phyloP scores from a whole-genome alignment of 2,888 invertebrate species.

The Hipparchia sbordonii region DNA sequence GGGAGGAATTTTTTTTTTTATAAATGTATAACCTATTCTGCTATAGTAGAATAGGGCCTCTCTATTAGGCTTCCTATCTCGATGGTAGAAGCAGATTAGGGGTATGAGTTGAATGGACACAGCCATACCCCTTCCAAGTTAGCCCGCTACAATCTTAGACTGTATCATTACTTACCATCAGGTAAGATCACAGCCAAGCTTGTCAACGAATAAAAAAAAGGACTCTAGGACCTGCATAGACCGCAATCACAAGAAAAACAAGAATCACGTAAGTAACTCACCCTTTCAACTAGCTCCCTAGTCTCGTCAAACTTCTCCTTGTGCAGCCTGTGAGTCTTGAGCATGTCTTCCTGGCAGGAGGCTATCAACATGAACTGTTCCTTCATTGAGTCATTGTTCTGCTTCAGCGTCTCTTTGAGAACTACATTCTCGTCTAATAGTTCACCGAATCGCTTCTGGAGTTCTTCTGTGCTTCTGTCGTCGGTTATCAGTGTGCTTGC shows the following conservation, averaged over 20 bases:
- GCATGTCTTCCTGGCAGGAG: constrained; percentile 85
- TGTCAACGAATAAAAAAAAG: too few species aligned
- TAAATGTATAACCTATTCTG: too few species aligned
- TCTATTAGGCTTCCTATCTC: too few species aligned
- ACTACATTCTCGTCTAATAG: constrained; percentile 82
- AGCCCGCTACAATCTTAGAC: too few species aligned
- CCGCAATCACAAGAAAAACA: not conserved
- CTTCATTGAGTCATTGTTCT: constrained; percentile 87
- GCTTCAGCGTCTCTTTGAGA: constrained; percentile 84
- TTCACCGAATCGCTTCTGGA: constrained; percentile 78
- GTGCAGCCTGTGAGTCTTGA: constrained; percentile 83
- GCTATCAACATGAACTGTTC: constrained; percentile 84
- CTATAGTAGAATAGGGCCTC: too few species aligned
- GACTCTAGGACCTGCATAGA: too few species aligned
- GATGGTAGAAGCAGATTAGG: too few species aligned
- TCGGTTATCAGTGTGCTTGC: constrained; percentile 73
- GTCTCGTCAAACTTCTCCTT: constrained; percentile 87
- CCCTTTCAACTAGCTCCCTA: constrained; percentile 81
- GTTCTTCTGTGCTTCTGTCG: constrained; percentile 68
- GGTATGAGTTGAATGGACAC: too few species aligned
- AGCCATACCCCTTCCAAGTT: too few species aligned
- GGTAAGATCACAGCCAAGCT: too few species aligned
- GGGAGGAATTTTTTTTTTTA: too few species aligned
- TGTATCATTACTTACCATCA: too few species aligned
- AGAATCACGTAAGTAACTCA: constrained; percentile 43